Conservation (phyloP, 2,888 invertebrate species). For the Oxycera nigricornis region DNA sequence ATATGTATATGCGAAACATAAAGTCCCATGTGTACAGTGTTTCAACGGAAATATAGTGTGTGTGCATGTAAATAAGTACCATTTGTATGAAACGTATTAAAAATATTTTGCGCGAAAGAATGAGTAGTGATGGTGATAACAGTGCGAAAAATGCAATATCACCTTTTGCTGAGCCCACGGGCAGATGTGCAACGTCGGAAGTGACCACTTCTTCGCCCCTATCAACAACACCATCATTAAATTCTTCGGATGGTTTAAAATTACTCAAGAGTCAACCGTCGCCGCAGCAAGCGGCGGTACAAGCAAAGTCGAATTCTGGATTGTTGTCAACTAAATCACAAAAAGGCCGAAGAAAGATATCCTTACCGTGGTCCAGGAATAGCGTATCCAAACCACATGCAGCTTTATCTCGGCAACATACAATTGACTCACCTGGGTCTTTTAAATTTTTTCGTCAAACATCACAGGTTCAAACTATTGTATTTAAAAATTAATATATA, state of each 20-base stretch:
- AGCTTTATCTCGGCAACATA: constrained; percentile 82
- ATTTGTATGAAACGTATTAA: constrained; percentile 59
- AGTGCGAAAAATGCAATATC: constrained; percentile 37
- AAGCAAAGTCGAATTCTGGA: constrained; percentile 42
- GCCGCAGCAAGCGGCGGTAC: constrained; percentile 28
- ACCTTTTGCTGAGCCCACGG: constrained; percentile 22
- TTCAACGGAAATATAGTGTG: neutral
- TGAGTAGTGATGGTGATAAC: constrained; percentile 54
- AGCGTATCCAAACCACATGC: constrained; percentile 78
- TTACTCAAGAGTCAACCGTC: neutral
- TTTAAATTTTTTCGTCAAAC: constrained; percentile 77
- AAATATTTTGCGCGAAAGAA: constrained; percentile 60
- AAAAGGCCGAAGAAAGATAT: constrained; percentile 84
- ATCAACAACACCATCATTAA: constrained; percentile 46
- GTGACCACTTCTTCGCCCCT: constrained; percentile 46
- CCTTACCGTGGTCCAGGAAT: constrained; percentile 87
- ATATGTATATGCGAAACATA: too few relatives aligned
- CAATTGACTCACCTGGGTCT: constrained; percentile 88
- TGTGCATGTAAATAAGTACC: neutral
- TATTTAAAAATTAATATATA: too few relatives aligned
- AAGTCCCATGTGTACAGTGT: neutral
- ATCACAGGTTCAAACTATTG: too few relatives aligned
- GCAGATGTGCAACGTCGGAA: constrained; percentile 45
- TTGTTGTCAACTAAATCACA: constrained; percentile 63
- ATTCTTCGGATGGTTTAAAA: neutral